A percentile compares a stretch with the other conserved stretches of the same genome.
Conservation (phyloP, 1,140 invertebrate genomes). For the Pachypsylla venusta region DNA sequence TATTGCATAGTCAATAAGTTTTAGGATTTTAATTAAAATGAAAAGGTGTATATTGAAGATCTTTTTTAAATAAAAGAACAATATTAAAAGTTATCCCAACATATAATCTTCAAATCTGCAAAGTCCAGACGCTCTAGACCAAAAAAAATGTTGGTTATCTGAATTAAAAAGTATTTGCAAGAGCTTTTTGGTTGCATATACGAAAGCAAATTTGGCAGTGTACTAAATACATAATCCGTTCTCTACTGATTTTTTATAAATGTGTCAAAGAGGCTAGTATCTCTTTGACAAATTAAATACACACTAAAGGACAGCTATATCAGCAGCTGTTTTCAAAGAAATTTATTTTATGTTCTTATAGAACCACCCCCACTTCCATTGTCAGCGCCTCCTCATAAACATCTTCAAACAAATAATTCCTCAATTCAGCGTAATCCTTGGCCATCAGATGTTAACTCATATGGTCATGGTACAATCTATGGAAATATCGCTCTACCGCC, state of each 20-base stretch:
- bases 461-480: slow-evolving; percentile 24
- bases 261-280: not conserved
- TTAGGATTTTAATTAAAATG: no score
- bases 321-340: not conserved
- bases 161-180: not conserved
- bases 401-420: slow-evolving; percentile 5
- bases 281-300: not conserved
- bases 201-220: not conserved
- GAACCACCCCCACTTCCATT: slow-evolving; percentile 23
- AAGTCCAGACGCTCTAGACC: no score
- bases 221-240: not conserved
- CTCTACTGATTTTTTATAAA: not conserved
- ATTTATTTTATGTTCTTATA: slow-evolving; percentile 3
- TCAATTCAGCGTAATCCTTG: slow-evolving; percentile 21
- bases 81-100: no score
- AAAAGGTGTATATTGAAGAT: no score
- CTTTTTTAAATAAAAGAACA: no score
- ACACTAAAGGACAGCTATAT: not conserved
- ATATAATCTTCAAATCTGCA: no score
- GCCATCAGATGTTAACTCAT: slow-evolving; percentile 23
- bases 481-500: slow-evolving; percentile 18
- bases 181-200: not conserved
- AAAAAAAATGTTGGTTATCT: no score
- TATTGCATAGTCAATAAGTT: no score
- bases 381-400: slow-evolving; percentile 23